Conservation (phyloP, 64 coral and sea anemone genomes). For the Pocillopora verrucosa region DNA sequence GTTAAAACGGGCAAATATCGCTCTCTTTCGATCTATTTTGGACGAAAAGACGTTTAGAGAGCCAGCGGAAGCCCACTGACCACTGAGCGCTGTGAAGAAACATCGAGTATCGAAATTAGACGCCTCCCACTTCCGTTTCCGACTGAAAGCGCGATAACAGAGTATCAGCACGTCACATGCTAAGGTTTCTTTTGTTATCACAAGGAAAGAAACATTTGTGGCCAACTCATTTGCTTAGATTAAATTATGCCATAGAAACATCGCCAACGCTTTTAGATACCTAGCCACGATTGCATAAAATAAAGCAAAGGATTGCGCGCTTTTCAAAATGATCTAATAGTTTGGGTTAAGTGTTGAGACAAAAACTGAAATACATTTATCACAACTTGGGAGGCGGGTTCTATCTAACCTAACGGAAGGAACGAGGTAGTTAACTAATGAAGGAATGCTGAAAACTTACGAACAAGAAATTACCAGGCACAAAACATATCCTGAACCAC, state of each 20-base stretch:
- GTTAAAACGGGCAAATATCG: slow-evolving; percentile 8
- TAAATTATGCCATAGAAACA: not conserved
- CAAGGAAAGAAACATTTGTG: not conserved
- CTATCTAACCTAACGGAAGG: not conserved
- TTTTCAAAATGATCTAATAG: not conserved
- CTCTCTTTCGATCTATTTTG: slow-evolving; percentile 6
- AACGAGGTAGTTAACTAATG: not conserved
- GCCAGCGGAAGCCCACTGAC: slow-evolving; percentile 31
- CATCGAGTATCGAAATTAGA: slow-evolving; percentile 24
- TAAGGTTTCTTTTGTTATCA: not conserved
- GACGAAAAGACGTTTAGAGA: slow-evolving; percentile 7
- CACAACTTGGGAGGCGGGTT: not conserved
- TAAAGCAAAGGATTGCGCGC: not conserved
- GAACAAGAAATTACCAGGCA: slow-evolving; percentile 18
- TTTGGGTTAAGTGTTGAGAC: not conserved
- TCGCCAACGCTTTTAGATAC: not conserved
- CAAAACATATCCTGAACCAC: slow-evolving; percentile 47
- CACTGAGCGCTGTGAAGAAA: slow-evolving; percentile 17
- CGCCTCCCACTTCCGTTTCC: slow-evolving; percentile 51
- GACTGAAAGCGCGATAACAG: slow-evolving; percentile 27
- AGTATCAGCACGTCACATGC: slow-evolving; percentile 34
- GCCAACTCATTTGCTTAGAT: not conserved
- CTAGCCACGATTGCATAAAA: not conserved
- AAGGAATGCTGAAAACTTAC: slow-evolving; percentile 11
- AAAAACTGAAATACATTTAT: not conserved